phyloP scores from a whole-genome alignment of 2,888 invertebrate species.

The Nysson spinosus region DNA sequence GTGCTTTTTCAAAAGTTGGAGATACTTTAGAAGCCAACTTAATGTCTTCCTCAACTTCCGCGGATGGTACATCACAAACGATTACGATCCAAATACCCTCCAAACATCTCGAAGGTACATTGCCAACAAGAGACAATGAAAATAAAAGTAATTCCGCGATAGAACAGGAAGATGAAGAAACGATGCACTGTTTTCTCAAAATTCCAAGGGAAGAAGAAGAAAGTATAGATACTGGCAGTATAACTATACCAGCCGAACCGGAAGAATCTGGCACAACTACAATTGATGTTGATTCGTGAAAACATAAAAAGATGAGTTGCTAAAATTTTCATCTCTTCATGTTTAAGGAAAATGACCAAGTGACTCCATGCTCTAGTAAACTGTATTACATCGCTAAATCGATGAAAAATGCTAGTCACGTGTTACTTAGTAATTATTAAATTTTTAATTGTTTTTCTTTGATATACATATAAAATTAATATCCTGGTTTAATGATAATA shows the following conservation, averaged over 20 bases:
- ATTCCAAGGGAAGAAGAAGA: slow-evolving; percentile 76
- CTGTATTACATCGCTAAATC: slow-evolving; percentile 25
- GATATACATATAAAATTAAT: slow-evolving; percentile 29
- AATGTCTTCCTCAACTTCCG: slow-evolving; percentile 75
- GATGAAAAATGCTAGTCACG: slow-evolving; percentile 60
- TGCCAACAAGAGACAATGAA: slow-evolving; percentile 60
- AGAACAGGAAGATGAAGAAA: slow-evolving; percentile 78
- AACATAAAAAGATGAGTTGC: slow-evolving; percentile 25
- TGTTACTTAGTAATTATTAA: slow-evolving; percentile 52
- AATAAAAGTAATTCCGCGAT: slow-evolving; percentile 58
- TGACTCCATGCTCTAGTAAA: slow-evolving; percentile 17
- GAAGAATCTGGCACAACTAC: slow-evolving; percentile 58
- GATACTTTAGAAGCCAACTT: slow-evolving; percentile 73
- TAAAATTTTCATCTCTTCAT: slow-evolving; percentile 26
- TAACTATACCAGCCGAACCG: slow-evolving; percentile 80
- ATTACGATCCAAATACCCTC: slow-evolving; percentile 75
- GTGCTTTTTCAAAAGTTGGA: slow-evolving; percentile 72
- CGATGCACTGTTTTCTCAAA: slow-evolving; percentile 74
- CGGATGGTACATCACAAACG: slow-evolving; percentile 74
- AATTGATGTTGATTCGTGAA: slow-evolving; percentile 59
- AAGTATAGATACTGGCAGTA: slow-evolving; percentile 80
- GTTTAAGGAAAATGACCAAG: slow-evolving; percentile 12
- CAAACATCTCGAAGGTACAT: slow-evolving; percentile 69
- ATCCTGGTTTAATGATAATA: slow-evolving; percentile 22
- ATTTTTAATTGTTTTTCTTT: slow-evolving; percentile 27